A percentile compares a stretch with the other conserved stretches of the same genome.
These are phyloP conservation scores for Pipistrellus kuhlii DNA, from an alignment of 2,797 vertebrate genomes.

Conservation along the genomic window DNA sequence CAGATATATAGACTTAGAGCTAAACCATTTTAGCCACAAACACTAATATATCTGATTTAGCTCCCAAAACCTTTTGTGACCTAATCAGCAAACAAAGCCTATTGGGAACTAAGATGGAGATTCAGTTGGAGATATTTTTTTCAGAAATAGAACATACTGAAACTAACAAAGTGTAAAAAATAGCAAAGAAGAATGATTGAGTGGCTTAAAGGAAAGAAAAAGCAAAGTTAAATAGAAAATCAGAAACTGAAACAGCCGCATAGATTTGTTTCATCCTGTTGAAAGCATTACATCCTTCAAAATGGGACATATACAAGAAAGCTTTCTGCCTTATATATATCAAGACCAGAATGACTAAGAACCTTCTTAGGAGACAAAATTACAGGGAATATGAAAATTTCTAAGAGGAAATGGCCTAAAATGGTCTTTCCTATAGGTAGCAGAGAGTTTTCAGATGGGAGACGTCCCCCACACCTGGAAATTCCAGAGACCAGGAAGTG, in stretches of 20 bases:
- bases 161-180: conserved; percentile 17
- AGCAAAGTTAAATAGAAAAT: conserved; percentile 43
- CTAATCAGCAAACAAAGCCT: conserved; percentile 71
- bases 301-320: background rate
- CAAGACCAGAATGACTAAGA: background rate
- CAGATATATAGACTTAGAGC: conserved; percentile 66
- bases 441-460: background rate
- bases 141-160: conserved; percentile 42
- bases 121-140: conserved; percentile 57
- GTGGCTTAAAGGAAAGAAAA: conserved; percentile 21
- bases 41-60: conserved; percentile 72
- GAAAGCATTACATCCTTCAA: conserved; percentile 25
- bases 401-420: background rate
- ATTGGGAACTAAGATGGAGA: conserved; percentile 69
- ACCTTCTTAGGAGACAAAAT: background rate
- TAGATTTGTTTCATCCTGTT: background rate
- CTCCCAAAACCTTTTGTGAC: conserved; percentile 73
- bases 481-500: background rate
- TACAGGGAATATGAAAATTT: background rate
- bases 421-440: background rate
- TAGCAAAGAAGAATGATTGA: background rate
- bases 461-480: too few species aligned
- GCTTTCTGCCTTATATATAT: background rate
- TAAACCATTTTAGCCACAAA: conserved; percentile 72
- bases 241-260: conserved; percentile 17